Evolutionary conservation across 2,888 invertebrate species (phyloP).

Genomic region (Xiphydria camelus): DNA sequence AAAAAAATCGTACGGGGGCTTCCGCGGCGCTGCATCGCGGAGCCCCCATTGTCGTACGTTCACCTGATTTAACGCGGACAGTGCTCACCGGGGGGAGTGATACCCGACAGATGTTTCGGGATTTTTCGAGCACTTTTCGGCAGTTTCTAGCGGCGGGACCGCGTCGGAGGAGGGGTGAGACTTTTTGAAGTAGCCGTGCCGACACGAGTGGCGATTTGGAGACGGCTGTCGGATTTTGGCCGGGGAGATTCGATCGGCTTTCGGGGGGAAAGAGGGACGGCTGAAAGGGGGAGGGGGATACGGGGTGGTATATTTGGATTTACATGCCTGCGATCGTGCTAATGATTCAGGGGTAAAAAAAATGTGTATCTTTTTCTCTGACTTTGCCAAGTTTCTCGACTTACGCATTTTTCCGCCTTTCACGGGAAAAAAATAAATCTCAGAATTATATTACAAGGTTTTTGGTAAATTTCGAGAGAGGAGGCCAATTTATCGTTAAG

Average conservation of each 20-base stretch:
- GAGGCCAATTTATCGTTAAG: too few relatives aligned
- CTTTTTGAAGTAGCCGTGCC: conserved; percentile 45
- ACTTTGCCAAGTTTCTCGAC: too few relatives aligned
- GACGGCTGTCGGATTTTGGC: conserved; percentile 30
- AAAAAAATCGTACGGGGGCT: not conserved
- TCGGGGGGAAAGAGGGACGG: not conserved
- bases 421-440: too few relatives aligned
- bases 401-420: too few relatives aligned
- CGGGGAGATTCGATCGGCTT: conserved; percentile 4
- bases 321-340: too few relatives aligned
- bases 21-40: not conserved
- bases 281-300: too few relatives aligned
- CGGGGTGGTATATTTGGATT: too few relatives aligned
- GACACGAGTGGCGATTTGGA: conserved; percentile 18
- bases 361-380: too few relatives aligned
- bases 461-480: too few relatives aligned
- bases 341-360: too few relatives aligned
- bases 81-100: conserved; percentile 44
- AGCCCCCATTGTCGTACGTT: conserved; percentile 39
- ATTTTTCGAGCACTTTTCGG: conserved; percentile 32
- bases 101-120: conserved; percentile 54
- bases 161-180: conserved; percentile 29
- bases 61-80: conserved; percentile 55
- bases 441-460: too few relatives aligned
- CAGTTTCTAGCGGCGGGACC: conserved; percentile 41